Evolutionary conservation across 2,888 invertebrate genomes (phyloP).

Genomic region (Apamea epomidion): DNA sequence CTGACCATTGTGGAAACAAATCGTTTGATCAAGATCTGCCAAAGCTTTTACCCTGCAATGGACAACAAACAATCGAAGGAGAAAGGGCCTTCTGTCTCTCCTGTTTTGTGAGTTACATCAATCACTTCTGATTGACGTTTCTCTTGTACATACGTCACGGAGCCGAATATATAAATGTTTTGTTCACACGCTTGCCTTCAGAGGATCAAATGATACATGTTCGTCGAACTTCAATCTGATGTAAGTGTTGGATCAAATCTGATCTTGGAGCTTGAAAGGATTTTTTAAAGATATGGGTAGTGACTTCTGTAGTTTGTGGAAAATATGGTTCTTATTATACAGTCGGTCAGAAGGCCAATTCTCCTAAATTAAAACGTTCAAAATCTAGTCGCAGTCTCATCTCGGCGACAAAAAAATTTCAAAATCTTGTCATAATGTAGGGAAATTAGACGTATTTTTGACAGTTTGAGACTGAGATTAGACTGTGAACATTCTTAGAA

Average conservation of each 20-base stretch:
- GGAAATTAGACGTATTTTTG: no score
- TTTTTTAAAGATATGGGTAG: neutral
- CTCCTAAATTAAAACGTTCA: no score
- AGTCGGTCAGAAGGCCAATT: no score
- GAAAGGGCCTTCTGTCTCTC: conserved; percentile 19
- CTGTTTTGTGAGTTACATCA: conserved; percentile 2
- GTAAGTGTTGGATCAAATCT: conserved; percentile 45
- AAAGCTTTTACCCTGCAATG: neutral
- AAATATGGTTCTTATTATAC: neutral
- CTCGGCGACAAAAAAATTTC: no score
- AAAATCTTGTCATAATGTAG: no score
- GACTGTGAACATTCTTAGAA: no score
- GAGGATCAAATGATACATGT: conserved; percentile 54
- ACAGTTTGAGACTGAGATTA: no score
- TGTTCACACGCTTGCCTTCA: conserved; percentile 32
- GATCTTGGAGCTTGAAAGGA: conserved; percentile 27
- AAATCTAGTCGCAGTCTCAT: no score
- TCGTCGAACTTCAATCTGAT: conserved; percentile 18
- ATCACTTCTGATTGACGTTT: conserved; percentile 53
- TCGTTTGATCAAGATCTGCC: neutral
- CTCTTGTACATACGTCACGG: conserved; percentile 35
- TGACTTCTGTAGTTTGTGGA: neutral
- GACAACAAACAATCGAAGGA: neutral
- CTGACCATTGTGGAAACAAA: neutral
- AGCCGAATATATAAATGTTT: conserved; percentile 41